A percentile compares a stretch with the other conserved stretches of the same genome.
Conservation (phyloP, 2,888 invertebrate genomes). For the Oscheius sp. region DNA sequence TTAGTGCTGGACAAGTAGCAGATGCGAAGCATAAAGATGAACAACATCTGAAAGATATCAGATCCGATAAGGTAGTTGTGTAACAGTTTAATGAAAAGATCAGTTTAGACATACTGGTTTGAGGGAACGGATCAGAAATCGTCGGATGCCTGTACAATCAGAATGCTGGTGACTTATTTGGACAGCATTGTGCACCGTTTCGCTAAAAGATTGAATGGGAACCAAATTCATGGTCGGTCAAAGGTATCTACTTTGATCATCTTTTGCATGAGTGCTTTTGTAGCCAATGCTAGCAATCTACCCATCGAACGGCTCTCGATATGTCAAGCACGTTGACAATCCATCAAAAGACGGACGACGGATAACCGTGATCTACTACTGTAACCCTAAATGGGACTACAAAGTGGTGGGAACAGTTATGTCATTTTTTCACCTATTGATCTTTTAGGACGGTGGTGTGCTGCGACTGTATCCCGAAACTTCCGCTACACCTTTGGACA, state of each 20-base stretch:
- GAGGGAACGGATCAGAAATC: conserved; percentile 63
- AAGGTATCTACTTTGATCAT: conserved; percentile 39
- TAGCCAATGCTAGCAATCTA: conserved; percentile 99
- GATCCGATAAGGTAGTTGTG: conserved; percentile 63
- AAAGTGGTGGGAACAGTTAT: conserved; percentile 33
- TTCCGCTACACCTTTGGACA: conserved; percentile 84
- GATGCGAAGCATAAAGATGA: conserved; percentile 61
- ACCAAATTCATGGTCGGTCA: conserved; percentile 67
- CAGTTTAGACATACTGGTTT: conserved; percentile 69
- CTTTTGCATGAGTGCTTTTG: background rate
- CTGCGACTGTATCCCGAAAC: conserved; percentile 92
- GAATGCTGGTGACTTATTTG: conserved; percentile 69
- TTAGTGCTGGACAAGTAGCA: conserved; percentile 66
- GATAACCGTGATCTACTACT: conserved; percentile 96
- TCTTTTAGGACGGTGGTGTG: conserved; percentile 81
- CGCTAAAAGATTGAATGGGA: conserved; percentile 58
- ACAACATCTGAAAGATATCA: conserved; percentile 63
- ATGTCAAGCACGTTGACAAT: conserved; percentile 97
- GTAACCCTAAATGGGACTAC: conserved; percentile 87
- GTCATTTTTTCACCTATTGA: background rate
- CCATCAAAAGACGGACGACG: conserved; percentile 95
- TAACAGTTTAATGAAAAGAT: background rate
- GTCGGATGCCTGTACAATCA: conserved; percentile 58
- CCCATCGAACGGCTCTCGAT: conserved; percentile 91
- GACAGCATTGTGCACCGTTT: conserved; percentile 69